Percentiles rank a stretch among this genome's conserved stretches.
Conservation (phyloP, 2,888 invertebrate species). For the Tinea semifulvella region DNA sequence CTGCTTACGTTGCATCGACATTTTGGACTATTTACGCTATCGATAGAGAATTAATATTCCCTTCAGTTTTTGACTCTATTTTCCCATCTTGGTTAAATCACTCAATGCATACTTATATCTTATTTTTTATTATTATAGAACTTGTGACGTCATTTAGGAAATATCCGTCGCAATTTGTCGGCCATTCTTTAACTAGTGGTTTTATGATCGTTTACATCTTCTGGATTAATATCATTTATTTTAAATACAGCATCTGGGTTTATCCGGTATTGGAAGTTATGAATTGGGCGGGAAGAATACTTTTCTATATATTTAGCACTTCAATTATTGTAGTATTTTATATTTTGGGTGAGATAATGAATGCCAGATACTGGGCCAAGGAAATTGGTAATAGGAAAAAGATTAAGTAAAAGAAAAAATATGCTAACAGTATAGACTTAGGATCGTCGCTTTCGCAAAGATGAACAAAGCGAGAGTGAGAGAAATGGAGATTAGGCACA, state of each 20-base stretch:
- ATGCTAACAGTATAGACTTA: too few relatives aligned
- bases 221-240: conserved; percentile 77
- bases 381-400: conserved; percentile 21
- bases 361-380: conserved; percentile 72
- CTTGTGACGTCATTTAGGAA: conserved; percentile 73
- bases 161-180: conserved; percentile 74
- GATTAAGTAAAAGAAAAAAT: too few relatives aligned
- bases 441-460: too few relatives aligned
- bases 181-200: conserved; percentile 60
- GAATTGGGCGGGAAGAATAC: conserved; percentile 70
- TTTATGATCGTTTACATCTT: conserved; percentile 73
- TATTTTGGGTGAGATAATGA: conserved; percentile 75
- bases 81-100: conserved; percentile 93
- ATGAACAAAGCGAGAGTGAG: too few relatives aligned
- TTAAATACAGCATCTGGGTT: conserved; percentile 81
- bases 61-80: conserved; percentile 77
- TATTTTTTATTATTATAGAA: conserved; percentile 79
- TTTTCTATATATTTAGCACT: conserved; percentile 73
- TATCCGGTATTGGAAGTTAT: conserved; percentile 87
- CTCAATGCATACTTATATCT: conserved; percentile 83
- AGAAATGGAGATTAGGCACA: too few relatives aligned
- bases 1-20: conserved; percentile 81
- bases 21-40: conserved; percentile 88
- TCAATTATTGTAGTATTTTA: conserved; percentile 69
- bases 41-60: conserved; percentile 89